phyloP scores from a whole-genome alignment of 2,797 vertebrate genomes.

The Erethizon dorsatum region DNA sequence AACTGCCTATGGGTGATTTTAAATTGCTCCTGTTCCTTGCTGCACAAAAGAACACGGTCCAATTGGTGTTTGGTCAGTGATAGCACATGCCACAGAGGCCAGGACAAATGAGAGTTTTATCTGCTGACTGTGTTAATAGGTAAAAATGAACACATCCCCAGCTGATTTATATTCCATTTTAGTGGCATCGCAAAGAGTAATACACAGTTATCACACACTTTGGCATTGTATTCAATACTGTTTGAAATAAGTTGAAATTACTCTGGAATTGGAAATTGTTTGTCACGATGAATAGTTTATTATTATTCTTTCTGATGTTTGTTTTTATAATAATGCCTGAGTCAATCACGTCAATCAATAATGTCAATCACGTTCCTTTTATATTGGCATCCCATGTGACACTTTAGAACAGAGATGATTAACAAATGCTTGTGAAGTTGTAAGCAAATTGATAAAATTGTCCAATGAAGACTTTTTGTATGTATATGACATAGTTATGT shows the following conservation, averaged over 20 bases:
- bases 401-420: neutral
- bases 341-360: neutral
- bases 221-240: conserved; percentile 5
- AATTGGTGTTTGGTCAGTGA: conserved; percentile 74
- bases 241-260: conserved; percentile 27
- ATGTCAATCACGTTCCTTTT: neutral
- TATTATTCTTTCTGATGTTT: neutral
- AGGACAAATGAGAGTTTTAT: conserved; percentile 65
- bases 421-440: conserved; percentile 37
- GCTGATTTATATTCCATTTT: conserved; percentile 47
- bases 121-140: conserved; percentile 16
- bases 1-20: conserved; percentile 71
- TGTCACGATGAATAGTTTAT: conserved; percentile 17
- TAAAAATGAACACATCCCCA: conserved; percentile 50
- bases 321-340: conserved; percentile 23
- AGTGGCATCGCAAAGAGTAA: neutral
- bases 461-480: neutral
- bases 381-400: neutral
- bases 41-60: conserved; percentile 51
- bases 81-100: neutral
- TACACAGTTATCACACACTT: conserved; percentile 10
- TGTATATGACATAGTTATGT: neutral
- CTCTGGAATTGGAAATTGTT: conserved; percentile 20
- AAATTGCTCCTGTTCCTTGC: conserved; percentile 76
- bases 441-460: conserved; percentile 21